Percentiles rank a stretch among this genome's conserved stretches.
These are phyloP conservation scores for Lampris incognitus DNA, from an alignment of 2,113 vertebrate genomes.

Conservation along the genomic window DNA sequence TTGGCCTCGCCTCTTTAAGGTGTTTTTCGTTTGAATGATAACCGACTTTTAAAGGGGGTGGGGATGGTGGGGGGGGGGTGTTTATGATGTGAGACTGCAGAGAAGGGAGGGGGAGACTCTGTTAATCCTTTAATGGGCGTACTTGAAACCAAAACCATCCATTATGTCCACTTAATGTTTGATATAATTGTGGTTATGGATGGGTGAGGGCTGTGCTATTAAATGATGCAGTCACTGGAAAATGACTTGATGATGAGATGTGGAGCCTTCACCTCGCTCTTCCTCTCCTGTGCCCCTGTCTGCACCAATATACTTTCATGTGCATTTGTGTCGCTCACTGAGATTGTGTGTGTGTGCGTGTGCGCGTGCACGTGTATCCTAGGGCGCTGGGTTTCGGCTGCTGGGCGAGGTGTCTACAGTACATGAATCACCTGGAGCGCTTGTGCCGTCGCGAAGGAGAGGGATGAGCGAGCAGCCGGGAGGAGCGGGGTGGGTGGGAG, in stretches of 20 bases:
- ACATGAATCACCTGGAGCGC: constrained; percentile 57
- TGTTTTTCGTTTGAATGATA: no score
- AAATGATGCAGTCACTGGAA: constrained; percentile 49
- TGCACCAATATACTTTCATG: constrained; percentile 30
- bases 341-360: constrained; percentile 5
- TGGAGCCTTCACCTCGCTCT: constrained; percentile 62
- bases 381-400: background rate
- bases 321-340: background rate
- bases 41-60: no score
- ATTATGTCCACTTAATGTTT: no score
- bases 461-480: constrained; percentile 3
- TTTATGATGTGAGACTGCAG: no score
- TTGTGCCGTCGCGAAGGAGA: constrained; percentile 33
- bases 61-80: no score
- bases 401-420: constrained; percentile 36
- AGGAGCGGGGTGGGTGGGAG: constrained; percentile 22
- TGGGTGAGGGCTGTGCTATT: constrained; percentile 12
- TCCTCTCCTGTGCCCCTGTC: constrained; percentile 67
- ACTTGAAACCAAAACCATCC: no score
- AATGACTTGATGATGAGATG: constrained; percentile 40
- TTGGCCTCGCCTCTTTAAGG: no score
- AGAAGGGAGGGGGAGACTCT: no score
- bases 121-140: no score
- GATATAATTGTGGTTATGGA: no score
- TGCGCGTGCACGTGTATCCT: background rate